Evolutionary conservation across 2,888 invertebrate genomes (phyloP).

Genomic region (Lithophane ornitopus): DNA sequence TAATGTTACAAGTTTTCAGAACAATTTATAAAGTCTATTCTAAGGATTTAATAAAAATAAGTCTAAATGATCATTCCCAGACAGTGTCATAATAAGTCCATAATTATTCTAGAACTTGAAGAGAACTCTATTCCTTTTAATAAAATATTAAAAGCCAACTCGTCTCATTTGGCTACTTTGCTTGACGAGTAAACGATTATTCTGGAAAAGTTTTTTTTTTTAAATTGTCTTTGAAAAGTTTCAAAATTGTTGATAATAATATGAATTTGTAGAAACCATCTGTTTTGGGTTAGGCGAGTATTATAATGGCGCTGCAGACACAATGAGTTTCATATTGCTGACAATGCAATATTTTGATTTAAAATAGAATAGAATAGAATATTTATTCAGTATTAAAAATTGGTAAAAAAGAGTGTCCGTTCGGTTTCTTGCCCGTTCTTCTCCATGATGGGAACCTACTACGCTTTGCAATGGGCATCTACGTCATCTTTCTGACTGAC

Average conservation of each 20-base stretch:
- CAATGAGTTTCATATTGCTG: background rate
- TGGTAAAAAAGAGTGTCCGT: too few species aligned
- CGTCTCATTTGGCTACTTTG: slow-evolving; percentile 45
- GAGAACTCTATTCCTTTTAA: slow-evolving; percentile 26
- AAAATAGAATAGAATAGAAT: too few species aligned
- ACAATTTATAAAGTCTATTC: slow-evolving; percentile 7
- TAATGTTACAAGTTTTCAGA: background rate
- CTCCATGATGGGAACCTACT: too few species aligned
- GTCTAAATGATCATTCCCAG: slow-evolving; percentile 2
- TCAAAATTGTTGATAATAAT: slow-evolving; percentile 48
- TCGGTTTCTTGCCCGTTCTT: too few species aligned
- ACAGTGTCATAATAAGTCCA: background rate
- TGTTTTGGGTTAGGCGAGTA: slow-evolving; percentile 23
- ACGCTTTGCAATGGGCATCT: too few species aligned
- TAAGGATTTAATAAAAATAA: slow-evolving; percentile 7
- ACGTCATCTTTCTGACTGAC: too few species aligned
- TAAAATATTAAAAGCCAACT: slow-evolving; percentile 42
- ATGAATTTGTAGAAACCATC: slow-evolving; percentile 59
- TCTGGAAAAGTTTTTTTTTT: too few species aligned
- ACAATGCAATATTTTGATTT: too few species aligned
- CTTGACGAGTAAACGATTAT: slow-evolving; percentile 42
- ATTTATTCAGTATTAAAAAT: too few species aligned
- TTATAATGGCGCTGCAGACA: background rate
- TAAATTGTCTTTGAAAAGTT: slow-evolving; percentile 46
- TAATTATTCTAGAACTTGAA: slow-evolving; percentile 22